Base-by-base conservation (phyloP, 1,140 invertebrate species). In the Heliothis subflexa region DNA sequence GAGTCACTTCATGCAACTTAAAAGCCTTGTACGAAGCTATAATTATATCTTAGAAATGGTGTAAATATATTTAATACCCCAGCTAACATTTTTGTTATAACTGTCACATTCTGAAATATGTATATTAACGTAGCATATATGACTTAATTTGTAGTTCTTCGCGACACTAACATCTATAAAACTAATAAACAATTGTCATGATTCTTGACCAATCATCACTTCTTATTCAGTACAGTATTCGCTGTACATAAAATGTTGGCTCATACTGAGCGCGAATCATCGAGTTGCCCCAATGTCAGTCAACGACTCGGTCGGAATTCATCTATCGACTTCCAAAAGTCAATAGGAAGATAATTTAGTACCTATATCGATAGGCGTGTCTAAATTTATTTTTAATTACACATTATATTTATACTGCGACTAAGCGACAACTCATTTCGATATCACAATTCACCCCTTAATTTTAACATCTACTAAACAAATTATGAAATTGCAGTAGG, bases 281-380 rank as follows among this genome's bases (percentile, higher is more conserved):
- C 54, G 40, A 16, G 28, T 61, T 49, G 55, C 18, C 55, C 5
- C 50, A 25, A 45, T 54, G 71, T 80, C 79, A 40, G 66, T 78
- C 72, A 61, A 72, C 74, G 54, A 70, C 50, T 79, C 49, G 68
- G 77, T 66, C 75, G 79, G 78, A 83, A 81, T 85, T 81, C 81
- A 83, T 86, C 84, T 78, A 85, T 84, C 81, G 79, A 75, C 79
- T 82, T 83, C 83, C 82, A 14, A 83, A 81, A 85, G 81, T 86
- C 85, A 86, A 85, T 86, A 84, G 79, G 71, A 82, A 71, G 82
- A 80, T 62, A 83, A 85, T 86, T 82, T 86, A 84, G 85, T 76
- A 12, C 16, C 10, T 10, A 12, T 50, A 2, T 21, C 1, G 9
- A 40, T 40, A 40, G 33, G 33, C 33, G 33, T 40, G 16, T 18